Evolutionary conservation across 2,113 vertebrate species (phyloP), one percentile per base, ranked within the genome.

Genomic region (Strigops habroptila): DNA sequence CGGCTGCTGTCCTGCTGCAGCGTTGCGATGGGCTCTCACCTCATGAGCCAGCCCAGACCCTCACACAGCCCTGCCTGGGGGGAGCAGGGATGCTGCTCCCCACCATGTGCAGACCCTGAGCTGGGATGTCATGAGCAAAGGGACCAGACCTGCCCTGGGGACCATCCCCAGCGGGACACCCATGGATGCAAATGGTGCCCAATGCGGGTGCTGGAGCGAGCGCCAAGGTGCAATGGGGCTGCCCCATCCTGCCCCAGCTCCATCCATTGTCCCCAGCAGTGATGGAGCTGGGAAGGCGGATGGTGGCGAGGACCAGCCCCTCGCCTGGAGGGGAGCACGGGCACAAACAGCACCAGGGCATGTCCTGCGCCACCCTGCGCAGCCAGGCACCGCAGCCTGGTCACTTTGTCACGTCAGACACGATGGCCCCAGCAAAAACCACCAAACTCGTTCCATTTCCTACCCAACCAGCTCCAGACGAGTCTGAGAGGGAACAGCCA

Each of bases 401-500:
- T 94, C 96, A 87, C 93, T 69, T 46, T 52, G 89, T 87, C 94
- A 90, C 37, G 8, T 95, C 93, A 92, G 69, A 76, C 7, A 12
- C 9, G 22, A 67, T 55, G 82, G 82, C 91, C 86, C 68, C 64
- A 37, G 76, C 11, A 2, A 78, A 96, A 96, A 94, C 92, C 95
- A 90, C 92, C 96, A 64, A 93, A 95, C 94, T 90, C 2, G 95
- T 96, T 97, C 76, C 44, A 25, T 86, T 93, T 93, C 94, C 74
- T 68, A 95, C 95, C 88, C 69, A 79, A 95, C 96, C 88, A 95
- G 96, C 90, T 97, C 92, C 73, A 51, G 78, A 67, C 0, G 3
- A 80, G 85, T 9, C 82, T 27, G 37, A 3, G 39, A 74, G 31
- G 76, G 78, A 94, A 73, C 46, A 82, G 84, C 15, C 71, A 13